Base-by-base conservation (phyloP, 37 sponge, comb jelly and placozoan genomes). In the Aphrocallistes beatrix region DNA sequence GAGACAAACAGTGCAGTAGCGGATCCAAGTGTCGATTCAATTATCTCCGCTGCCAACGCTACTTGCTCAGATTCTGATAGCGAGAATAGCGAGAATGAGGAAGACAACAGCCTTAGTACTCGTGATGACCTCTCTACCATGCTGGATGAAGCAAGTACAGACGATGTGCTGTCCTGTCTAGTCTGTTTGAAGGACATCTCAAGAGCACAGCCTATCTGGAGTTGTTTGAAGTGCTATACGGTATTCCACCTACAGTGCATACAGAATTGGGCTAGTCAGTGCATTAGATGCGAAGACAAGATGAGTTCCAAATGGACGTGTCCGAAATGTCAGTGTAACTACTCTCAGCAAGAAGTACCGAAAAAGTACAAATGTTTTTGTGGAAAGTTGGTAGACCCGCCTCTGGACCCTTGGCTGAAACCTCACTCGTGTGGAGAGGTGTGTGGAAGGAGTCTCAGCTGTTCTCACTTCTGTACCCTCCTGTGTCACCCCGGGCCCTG, bases 401-500 rank as follows among this genome's bases (percentile, higher is more conserved):
- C 82, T 6, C 83, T 83, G 48, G 93, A 97, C 83, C 93, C 93
- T 0, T 97, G 97, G 97, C 37, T 97, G 3, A 82, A 90, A 16
- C 88, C 97, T 28, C 97, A 97, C 86, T 94, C 97, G 0, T 97
- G 97, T 89, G 97, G 97, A 17, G 90, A 94, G 37, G 83, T 92
- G 36, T 97, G 97, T 89, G 90, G 83, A 0, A 88, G 85, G 36
- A 81, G 75, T 0, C 92, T 97, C 10, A 51, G 85, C 50, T 97
- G 97, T 86, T 93, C 95, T 1, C 97, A 97, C 85, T 37, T 37
- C 45, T 97, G 97, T 36, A 82, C 86, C 34, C 87, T 93, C 9
- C 94, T 97, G 47, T 97, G 97, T 84, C 97, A 97, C 38, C 97
- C 97, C 32, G 97, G 95, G 39, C 85, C 93, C n/a, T 97, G 97